Percentiles rank a stretch among this genome's conserved stretches.
These are phyloP conservation scores for Hoplodrina ambigua DNA, from an alignment of 2,888 invertebrate species.

Conservation along the genomic window DNA sequence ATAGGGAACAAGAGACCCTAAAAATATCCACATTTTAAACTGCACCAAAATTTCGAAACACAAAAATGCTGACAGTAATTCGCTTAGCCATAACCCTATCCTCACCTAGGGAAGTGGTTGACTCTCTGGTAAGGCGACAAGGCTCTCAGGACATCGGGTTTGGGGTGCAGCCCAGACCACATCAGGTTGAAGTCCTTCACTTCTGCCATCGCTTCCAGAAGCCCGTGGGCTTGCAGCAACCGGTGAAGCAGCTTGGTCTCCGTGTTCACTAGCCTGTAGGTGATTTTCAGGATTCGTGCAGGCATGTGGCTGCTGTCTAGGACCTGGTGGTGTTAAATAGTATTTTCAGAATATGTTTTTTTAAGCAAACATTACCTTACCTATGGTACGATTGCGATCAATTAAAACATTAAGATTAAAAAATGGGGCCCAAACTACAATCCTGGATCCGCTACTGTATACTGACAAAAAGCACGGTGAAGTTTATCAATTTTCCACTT, in stretches of 20 bases:
- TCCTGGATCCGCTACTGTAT: too few relatives aligned
- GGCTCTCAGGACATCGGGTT: constrained; percentile 95
- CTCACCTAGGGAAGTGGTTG: constrained; percentile 97
- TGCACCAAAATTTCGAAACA: neutral
- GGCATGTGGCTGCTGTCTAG: constrained; percentile 91
- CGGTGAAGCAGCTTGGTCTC: constrained; percentile 95
- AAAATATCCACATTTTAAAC: neutral
- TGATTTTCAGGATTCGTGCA: constrained; percentile 92
- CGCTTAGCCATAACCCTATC: constrained; percentile 18
- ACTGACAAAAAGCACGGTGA: too few relatives aligned
- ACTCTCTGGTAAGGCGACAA: constrained; percentile 97
- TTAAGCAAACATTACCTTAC: too few relatives aligned
- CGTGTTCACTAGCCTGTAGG: constrained; percentile 95
- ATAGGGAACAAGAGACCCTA: neutral
- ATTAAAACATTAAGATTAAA: too few relatives aligned
- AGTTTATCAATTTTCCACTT: too few relatives aligned
- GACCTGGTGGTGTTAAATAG: constrained; percentile 70
- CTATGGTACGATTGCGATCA: too few relatives aligned
- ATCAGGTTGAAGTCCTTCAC: constrained; percentile 95
- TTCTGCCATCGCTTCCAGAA: constrained; percentile 91
- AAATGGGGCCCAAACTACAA: too few relatives aligned
- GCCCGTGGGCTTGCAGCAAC: constrained; percentile 94
- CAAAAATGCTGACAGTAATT: constrained; percentile 63
- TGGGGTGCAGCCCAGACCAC: constrained; percentile 98
- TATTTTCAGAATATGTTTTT: neutral